Conservation (phyloP, 2,888 invertebrate genomes). For the Nectonema munidae region DNA sequence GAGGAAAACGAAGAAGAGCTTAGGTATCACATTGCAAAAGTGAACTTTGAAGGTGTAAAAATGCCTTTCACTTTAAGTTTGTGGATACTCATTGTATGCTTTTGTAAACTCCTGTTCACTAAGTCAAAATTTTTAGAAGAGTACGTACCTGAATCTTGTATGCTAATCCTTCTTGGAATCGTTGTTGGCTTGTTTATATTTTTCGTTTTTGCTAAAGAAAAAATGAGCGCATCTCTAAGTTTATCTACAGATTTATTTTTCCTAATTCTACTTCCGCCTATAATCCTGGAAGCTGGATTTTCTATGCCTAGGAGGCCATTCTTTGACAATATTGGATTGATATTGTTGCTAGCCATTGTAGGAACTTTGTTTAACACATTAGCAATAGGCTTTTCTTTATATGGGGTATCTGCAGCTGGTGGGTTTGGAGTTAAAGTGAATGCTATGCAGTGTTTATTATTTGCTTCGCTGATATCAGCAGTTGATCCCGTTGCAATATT, state of each 20-base stretch:
- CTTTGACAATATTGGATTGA: conserved; percentile 85
- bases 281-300: conserved; percentile 86
- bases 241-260: conserved; percentile 78
- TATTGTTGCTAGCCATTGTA: conserved; percentile 53
- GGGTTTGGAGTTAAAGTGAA: conserved; percentile 30
- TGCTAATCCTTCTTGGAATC: conserved; percentile 72
- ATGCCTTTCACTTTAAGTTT: not conserved
- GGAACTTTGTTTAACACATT: conserved; percentile 79
- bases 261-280: conserved; percentile 81
- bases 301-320: conserved; percentile 91
- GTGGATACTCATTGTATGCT: conserved; percentile 7
- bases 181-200: conserved; percentile 48
- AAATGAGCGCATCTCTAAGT: conserved; percentile 28
- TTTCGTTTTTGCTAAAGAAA: conserved; percentile 28
- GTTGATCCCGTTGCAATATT: conserved; percentile 86
- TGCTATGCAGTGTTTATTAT: conserved; percentile 48
- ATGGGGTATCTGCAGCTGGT: conserved; percentile 1
- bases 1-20: too few species aligned
- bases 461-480: conserved; percentile 64
- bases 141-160: conserved; percentile 87
- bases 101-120: not conserved
- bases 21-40: conserved; percentile 1
- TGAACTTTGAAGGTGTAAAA: conserved; percentile 7
- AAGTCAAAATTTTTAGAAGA: too few species aligned
- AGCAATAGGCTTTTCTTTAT: conserved; percentile 21